Base-by-base conservation (phyloP, 2,888 invertebrate genomes). In the Polietes domitor region DNA sequence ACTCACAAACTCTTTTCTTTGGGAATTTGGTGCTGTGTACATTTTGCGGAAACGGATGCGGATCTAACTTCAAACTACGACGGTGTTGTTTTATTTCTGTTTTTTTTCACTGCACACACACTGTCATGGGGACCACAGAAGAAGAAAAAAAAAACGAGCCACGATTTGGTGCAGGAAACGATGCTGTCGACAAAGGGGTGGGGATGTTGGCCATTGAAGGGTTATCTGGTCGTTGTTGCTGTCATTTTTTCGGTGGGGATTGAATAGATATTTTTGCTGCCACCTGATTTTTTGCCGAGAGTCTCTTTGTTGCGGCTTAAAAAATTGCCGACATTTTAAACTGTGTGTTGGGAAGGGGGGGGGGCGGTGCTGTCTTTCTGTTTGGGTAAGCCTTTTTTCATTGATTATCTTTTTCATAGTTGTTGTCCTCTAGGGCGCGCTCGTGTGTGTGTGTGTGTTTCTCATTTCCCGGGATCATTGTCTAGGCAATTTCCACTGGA, bases 11-110 rank as follows among this genome's bases (percentile, higher is more conserved):
- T 50, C 0, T 12, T n/a, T 21, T 43, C 5, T 6, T 53, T 17
- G 12, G 7, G 58, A 12, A 15, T 55, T 19, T 37, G 75, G 28
- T 63, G 17, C 50, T 41, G 63, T 50, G 17, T 41, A 72, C 55
- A 83, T 74, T 71, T 75, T 75, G 58, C 65, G 75, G 74, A 75
- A 65, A 53, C 80, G 78, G 80, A 81, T 81, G 78, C 50, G 65
- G 15, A 65, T 75, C 68, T 72, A 77, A 73, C 58, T 75, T 61
- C 21, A 55, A 76, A 70, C 53, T 53, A 68, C 53, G 55, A 21
- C 28, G 15, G 7, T 61, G 15, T 37, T 71, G 3, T n/a, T n/a
- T 15, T 3, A 47, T 15, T 47, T 2, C n/a, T 2, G n/a, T n/a
- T n/a, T 9, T 6, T 32, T 6, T 32, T 4, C 5, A 47, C 47